Base-by-base conservation (phyloP, 2,113 vertebrate genomes). In the Saguinus midas region DNA sequence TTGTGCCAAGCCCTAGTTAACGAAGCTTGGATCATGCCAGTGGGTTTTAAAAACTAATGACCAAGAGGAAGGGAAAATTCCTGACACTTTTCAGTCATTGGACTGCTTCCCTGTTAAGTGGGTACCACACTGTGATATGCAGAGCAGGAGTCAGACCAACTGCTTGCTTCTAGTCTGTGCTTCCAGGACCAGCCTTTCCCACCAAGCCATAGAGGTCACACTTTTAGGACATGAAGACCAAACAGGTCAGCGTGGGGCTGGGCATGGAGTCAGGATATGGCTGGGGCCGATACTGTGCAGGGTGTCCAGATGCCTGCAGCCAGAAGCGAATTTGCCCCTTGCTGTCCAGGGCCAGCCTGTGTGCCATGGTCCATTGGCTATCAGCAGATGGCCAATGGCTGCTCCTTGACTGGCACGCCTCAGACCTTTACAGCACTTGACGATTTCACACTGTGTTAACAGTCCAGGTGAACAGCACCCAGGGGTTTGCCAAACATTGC, bases 241-340 rank as follows among this genome's bases (percentile, higher is more conserved):
- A 55, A 50, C 14, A 16, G 72, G 27, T 25, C 55, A 17, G 9
- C 55, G 37, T 0, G 0, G 50, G 29, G 76, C 73, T 16, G 18
- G 89, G 79, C 8, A 0, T 0, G 4, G 7, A 13, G 13, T n/a
- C 1, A 0, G 61, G 76, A 6, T 16, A 3, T 40, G 11, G n/a
- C 13, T 17, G 48, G 4, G 8, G 4, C 8, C 0, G 6, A 17
- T 10, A 1, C 40, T 6, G 45, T 23, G 55, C 18, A 4, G 29
- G 0, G 14, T 6, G 0, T 4, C 7, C 4, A 11, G 58, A 27
- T 1, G 0, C 11, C 37, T 25, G 16, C 14, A 40, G 73, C 25
- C 35, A 13, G 1, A 35, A 27, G n/a, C 0, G 16, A 16, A 1
- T 5, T 40, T 6, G 17, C 13, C 29, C 43, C 40, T 32, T 1